Evolutionary conservation across 2,888 invertebrate species (phyloP), one percentile per base, ranked within the genome.

Genomic region (Ethmia dodecea): DNA sequence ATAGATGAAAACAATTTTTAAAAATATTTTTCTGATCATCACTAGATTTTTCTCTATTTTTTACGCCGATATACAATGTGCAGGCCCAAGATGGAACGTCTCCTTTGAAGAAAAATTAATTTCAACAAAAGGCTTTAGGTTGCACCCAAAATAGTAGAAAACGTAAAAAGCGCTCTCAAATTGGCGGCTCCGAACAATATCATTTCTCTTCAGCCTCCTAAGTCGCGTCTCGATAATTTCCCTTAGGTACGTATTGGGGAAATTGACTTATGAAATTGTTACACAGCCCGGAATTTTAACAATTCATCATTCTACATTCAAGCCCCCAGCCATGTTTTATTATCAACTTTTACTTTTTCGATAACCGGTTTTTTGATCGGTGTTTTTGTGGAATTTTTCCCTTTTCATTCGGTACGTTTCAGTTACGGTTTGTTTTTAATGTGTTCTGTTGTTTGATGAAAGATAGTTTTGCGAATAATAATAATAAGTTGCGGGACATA

Each of bases 221-320:
- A n/a, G 8, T 26, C 8, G 9, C 25, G 55, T 63, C 55, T 50
- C 55, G 49, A 68, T 72, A 74, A 74, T 72, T 73, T 74, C 75
- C 73, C 75, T 42, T 52, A 62, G 75, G 72, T 61, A 63, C 11
- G 26, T 31, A 34, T 40, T 31, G 34, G 24, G 18, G 38, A 51
- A 65, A 69, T 68, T 66, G 67, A 70, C 68, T 70, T 63, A 61
- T 59, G 55, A 59, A 67, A 68, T 60, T 61, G 62, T 67, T 56
- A 57, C 62, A 57, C 57, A 60, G 45, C 47, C 35, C 37, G 40
- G 62, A 69, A 62, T 68, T 63, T 62, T 63, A 62, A 69, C 64
- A 62, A 68, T 69, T 63, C 62, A 63, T 65, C 67, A 62, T 65
- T 61, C 45, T 6, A 11, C 12, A 12, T 26, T 12, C 11, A n/a